phyloP scores from a whole-genome alignment of 2,113 vertebrate genomes.

The Vimba vimba region DNA sequence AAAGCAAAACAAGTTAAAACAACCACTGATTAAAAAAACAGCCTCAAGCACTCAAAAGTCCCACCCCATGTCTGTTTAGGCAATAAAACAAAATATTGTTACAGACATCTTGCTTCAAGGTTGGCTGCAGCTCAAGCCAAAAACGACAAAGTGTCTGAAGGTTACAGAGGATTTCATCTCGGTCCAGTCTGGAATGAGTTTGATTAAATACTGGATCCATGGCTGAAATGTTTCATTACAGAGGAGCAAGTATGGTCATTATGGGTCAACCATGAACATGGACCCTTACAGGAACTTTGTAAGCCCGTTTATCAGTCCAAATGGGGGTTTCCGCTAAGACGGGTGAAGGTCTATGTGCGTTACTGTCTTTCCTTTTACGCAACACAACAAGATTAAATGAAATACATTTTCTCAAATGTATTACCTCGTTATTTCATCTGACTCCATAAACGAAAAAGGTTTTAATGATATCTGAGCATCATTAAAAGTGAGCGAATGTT shows the following conservation, averaged over 20 bases:
- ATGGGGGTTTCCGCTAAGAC: no score
- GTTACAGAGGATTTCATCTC: constrained; percentile 26
- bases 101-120: constrained; percentile 25
- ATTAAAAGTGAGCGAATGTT: no score
- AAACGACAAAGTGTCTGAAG: constrained; percentile 21
- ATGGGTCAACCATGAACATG: constrained; percentile 1
- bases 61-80: not conserved
- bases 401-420: no score
- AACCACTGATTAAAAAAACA: constrained; percentile 19
- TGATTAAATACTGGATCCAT: constrained; percentile 5
- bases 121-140: not conserved
- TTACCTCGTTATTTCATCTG: no score
- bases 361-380: no score
- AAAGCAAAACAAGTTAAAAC: constrained; percentile 9
- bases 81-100: constrained; percentile 10
- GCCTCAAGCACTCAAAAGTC: not conserved
- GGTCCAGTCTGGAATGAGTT: not conserved
- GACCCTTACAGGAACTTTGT: not conserved
- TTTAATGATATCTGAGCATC: no score
- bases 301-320: no score
- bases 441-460: no score
- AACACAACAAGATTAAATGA: no score
- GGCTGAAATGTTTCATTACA: constrained; percentile 40
- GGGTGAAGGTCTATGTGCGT: no score
- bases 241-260: constrained; percentile 1